Conservation (phyloP, 2,797 vertebrate species). For the Microcaecilia unicolor region DNA sequence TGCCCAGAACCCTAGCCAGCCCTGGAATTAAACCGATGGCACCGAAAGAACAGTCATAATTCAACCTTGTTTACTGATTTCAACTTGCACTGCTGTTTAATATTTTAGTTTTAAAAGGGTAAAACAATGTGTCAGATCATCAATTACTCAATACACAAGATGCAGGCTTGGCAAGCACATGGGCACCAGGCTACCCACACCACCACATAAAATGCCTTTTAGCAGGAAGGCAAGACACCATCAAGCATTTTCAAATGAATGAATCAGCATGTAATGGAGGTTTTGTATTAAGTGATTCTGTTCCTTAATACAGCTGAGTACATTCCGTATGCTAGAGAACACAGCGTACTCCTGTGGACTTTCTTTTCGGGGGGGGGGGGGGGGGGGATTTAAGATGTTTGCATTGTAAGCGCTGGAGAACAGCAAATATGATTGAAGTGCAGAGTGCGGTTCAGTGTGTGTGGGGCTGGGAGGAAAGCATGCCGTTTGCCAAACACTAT, state of each 20-base stretch:
- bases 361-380: constrained; percentile 1
- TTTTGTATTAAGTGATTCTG: constrained; percentile 24
- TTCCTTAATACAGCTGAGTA: neutral
- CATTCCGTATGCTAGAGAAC: constrained; percentile 10
- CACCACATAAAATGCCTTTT: constrained; percentile 13
- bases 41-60: neutral
- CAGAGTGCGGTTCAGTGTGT: constrained; percentile 17
- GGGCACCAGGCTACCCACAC: constrained; percentile 21
- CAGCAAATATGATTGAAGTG: constrained; percentile 11
- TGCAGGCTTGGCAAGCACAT: constrained; percentile 27
- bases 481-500: too few relatives aligned
- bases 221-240: constrained; percentile 14
- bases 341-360: neutral
- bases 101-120: constrained; percentile 32
- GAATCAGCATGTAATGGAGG: constrained; percentile 25
- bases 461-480: neutral
- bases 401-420: constrained; percentile 33
- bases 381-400: constrained; percentile 16
- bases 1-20: too few relatives aligned
- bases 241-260: constrained; percentile 24
- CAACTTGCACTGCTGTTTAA: constrained; percentile 28
- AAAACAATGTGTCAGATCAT: constrained; percentile 22
- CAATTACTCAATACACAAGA: constrained; percentile 29
- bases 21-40: too few relatives aligned
- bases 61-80: constrained; percentile 14